Evolutionary conservation across 2,113 vertebrate species (phyloP).

Genomic region (Lichenostomus cassidix): DNA sequence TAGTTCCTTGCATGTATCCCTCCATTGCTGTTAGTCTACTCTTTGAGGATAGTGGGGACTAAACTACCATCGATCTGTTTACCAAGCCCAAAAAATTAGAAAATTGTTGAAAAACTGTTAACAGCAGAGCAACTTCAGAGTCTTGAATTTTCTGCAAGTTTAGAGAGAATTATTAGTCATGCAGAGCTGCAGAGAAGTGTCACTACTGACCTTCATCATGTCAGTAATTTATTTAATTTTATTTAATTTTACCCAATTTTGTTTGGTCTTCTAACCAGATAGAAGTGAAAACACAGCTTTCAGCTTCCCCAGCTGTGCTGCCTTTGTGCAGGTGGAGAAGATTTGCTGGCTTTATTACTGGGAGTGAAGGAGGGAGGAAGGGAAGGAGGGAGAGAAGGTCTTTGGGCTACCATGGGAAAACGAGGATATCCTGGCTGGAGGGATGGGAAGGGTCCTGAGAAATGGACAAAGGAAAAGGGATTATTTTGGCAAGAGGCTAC

Average conservation of each 20-base stretch:
- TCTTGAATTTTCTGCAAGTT: not conserved
- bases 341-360: fast-evolving
- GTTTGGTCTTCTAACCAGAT: not conserved
- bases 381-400: not conserved
- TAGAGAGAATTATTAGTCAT: not conserved
- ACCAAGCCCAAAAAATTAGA: not conserved
- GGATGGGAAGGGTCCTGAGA: not conserved
- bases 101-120: not conserved
- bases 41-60: not conserved
- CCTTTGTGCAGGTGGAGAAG: not conserved
- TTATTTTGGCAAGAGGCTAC: not conserved
- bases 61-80: not conserved
- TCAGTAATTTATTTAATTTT: not conserved
- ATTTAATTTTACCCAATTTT: not conserved
- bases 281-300: not conserved
- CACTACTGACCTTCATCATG: not conserved
- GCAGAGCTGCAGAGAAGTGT: not conserved
- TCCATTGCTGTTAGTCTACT: not conserved
- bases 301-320: not conserved
- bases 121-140: not conserved
- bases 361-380: not conserved
- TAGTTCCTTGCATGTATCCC: not conserved
- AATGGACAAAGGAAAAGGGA: not conserved
- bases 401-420: fast-evolving
- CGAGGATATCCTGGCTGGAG: not conserved